phyloP scores from a whole-genome alignment of 2,888 invertebrate species.

The Drosophila greeni region DNA sequence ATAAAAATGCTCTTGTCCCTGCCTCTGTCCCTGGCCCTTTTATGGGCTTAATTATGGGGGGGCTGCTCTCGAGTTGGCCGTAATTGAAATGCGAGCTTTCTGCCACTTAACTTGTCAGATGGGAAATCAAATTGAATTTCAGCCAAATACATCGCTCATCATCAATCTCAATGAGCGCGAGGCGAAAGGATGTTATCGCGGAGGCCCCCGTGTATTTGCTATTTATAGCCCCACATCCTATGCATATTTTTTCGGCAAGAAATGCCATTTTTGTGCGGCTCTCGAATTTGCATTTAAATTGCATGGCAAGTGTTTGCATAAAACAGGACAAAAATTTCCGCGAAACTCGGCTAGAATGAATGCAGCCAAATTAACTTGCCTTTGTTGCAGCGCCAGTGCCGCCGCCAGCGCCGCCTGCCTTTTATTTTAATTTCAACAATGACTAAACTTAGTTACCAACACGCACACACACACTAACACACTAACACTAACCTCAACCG shows the following conservation, averaged over 20 bases:
- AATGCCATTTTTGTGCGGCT: constrained; percentile 23
- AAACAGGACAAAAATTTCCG: constrained; percentile 18
- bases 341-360: constrained; percentile 25
- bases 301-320: constrained; percentile 48
- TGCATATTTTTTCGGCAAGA: constrained; percentile 22
- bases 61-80: constrained; percentile 15
- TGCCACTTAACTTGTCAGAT: constrained; percentile 51
- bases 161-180: constrained; percentile 19
- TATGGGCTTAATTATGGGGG: constrained; percentile 61
- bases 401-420: constrained; percentile 7
- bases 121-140: constrained; percentile 27
- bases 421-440: constrained; percentile 66
- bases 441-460: constrained; percentile 63
- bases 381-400: constrained; percentile 62
- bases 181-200: background rate
- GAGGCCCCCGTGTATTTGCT: background rate
- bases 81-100: constrained; percentile 63
- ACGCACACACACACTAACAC: constrained; percentile 36
- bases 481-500: constrained; percentile 23
- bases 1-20: constrained; percentile 43
- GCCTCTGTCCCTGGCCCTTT: constrained; percentile 35
- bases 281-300: constrained; percentile 67
- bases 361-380: constrained; percentile 63
- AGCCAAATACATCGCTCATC: constrained; percentile 28
- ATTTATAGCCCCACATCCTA: constrained; percentile 24